A percentile compares a stretch with the other conserved stretches of the same genome.
These are phyloP conservation scores for Aphidius colemani DNA, from an alignment of 2,888 invertebrate species.

Conservation along the genomic window DNA sequence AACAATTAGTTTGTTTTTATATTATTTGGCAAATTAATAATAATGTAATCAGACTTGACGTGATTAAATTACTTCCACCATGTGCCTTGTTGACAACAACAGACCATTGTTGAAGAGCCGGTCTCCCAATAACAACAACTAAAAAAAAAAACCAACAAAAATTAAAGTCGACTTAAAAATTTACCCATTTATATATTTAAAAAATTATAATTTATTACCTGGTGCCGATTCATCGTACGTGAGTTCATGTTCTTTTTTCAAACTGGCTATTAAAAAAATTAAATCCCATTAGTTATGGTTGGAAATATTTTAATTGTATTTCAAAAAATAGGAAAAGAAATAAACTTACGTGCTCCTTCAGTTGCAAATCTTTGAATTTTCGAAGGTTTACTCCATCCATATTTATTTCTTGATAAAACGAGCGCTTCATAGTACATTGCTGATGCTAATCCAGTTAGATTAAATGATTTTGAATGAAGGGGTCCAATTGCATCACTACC, in stretches of 20 bases:
- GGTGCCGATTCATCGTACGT: conserved; percentile 34
- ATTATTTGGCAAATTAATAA: background rate
- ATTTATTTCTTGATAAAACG: conserved; percentile 79
- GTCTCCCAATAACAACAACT: conserved; percentile 16
- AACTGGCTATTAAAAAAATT: conserved; percentile 14
- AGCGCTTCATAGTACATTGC: conserved; percentile 79
- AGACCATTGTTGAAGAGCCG: conserved; percentile 14
- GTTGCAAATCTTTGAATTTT: conserved; percentile 77
- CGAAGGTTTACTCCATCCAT: conserved; percentile 84
- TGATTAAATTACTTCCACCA: conserved; percentile 5
- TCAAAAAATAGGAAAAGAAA: conserved; percentile 10
- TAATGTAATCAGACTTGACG: conserved; percentile 10
- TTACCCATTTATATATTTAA: background rate
- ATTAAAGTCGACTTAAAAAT: too few species aligned
- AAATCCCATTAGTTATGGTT: background rate
- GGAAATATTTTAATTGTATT: background rate
- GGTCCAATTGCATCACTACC: conserved; percentile 64
- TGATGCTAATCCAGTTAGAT: conserved; percentile 73
- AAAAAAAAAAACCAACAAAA: background rate
- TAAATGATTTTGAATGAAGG: conserved; percentile 77
- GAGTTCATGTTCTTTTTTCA: conserved; percentile 31
- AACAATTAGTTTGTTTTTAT: background rate
- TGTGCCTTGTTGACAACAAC: conserved; percentile 5
- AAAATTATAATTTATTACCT: conserved; percentile 24
- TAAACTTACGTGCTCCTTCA: conserved; percentile 69